These are phyloP conservation scores for Brachyrhaphis roseni DNA, from an alignment of 2,797 vertebrate genomes.

Conservation along the genomic window DNA sequence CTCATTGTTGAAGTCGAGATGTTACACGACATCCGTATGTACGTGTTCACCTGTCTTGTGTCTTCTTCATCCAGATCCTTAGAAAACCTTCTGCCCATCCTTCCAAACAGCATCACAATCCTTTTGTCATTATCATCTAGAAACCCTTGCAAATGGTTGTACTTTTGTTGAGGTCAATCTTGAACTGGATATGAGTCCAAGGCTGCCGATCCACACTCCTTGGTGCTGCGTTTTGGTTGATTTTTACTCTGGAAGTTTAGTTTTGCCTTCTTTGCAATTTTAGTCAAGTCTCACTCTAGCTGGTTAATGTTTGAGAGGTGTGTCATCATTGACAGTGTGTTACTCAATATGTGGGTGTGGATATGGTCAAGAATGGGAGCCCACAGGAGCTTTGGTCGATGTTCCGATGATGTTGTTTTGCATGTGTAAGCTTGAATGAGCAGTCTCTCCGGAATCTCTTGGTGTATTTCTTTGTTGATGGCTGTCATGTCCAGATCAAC, in stretches of 20 bases:
- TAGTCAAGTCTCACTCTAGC: no score
- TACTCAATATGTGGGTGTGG: no score
- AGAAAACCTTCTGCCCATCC: background rate
- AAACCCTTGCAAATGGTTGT: background rate
- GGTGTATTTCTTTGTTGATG: no score
- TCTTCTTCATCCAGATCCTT: constrained; percentile 1
- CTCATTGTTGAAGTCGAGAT: constrained; percentile 6
- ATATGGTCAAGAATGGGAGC: no score
- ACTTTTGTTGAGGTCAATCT: background rate
- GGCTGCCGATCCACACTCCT: background rate
- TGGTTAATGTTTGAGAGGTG: no score
- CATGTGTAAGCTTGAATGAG: no score
- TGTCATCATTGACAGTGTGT: no score
- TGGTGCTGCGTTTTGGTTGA: background rate
- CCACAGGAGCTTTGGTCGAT: no score
- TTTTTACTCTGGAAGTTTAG: background rate
- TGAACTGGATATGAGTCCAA: background rate
- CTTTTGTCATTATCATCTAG: background rate
- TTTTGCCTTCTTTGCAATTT: background rate
- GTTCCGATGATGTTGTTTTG: no score
- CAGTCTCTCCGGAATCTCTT: no score
- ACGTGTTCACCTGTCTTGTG: constrained; percentile 24
- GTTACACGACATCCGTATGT: constrained; percentile 13
- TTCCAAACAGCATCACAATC: background rate
- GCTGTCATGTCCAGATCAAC: no score